Percentiles rank a stretch among this genome's conserved stretches.
Evolutionary conservation across 2,797 vertebrate species (phyloP).

Genomic region (Chaetophractus vellerosus): DNA sequence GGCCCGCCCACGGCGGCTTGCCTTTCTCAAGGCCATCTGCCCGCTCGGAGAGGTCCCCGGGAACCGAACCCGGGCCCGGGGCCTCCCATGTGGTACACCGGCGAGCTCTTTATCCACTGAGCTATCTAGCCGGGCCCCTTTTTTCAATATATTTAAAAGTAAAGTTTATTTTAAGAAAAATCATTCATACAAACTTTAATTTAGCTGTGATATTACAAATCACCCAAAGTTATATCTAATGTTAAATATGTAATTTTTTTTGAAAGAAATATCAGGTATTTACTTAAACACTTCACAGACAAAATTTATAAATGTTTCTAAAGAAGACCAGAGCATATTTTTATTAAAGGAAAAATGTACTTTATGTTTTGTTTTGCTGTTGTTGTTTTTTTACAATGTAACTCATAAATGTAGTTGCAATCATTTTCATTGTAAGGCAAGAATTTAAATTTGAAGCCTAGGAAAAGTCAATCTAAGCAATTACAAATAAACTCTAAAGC

Average conservation of each 20-base stretch:
- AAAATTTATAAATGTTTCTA: constrained; percentile 44
- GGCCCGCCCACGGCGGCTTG: too few relatives aligned
- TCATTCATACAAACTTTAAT: background rate
- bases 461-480: constrained; percentile 70
- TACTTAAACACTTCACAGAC: background rate
- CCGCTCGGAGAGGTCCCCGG: too few relatives aligned
- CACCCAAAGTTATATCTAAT: background rate
- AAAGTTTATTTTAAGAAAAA: constrained; percentile 45
- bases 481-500: constrained; percentile 73
- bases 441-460: constrained; percentile 71
- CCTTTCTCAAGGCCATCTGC: too few relatives aligned
- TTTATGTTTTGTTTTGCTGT: background rate
- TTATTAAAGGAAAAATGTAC: constrained; percentile 26
- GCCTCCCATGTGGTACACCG: too few relatives aligned
- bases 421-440: constrained; percentile 83
- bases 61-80: too few relatives aligned
- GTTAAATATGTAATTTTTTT: background rate
- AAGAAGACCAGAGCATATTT: background rate
- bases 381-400: background rate
- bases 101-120: too few relatives aligned
- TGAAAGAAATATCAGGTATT: background rate
- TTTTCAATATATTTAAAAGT: background rate
- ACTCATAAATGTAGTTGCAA: constrained; percentile 27
- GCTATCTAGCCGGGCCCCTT: too few relatives aligned
- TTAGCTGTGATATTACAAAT: background rate